phyloP scores from a whole-genome alignment of 2,888 invertebrate species.

The Halocaridina rubra region DNA sequence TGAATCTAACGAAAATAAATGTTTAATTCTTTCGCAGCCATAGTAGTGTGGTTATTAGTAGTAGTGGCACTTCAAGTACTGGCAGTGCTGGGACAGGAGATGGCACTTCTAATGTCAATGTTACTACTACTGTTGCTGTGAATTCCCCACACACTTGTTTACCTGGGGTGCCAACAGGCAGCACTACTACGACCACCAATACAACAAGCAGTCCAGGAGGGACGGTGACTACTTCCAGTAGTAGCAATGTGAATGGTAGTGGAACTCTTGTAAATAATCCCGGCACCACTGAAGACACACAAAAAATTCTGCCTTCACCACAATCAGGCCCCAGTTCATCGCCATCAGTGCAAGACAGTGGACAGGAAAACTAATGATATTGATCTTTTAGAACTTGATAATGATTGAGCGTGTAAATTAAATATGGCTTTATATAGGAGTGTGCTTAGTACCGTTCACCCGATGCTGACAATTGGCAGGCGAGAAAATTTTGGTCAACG shows the following conservation, averaged over 20 bases:
- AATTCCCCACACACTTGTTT: neutral
- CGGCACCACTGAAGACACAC: neutral
- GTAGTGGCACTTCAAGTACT: neutral
- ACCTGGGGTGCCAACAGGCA: neutral
- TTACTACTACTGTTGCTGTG: neutral
- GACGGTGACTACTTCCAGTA: slow-evolving; percentile 18
- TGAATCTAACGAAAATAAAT: no score
- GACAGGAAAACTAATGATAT: slow-evolving; percentile 29
- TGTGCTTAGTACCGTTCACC: no score
- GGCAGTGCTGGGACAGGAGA: neutral
- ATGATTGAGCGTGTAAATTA: no score
- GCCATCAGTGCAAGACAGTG: slow-evolving; percentile 27
- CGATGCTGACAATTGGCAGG: no score
- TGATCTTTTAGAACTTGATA: no score
- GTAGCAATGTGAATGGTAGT: neutral
- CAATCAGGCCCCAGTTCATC: slow-evolving; percentile 32
- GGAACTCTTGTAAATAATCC: neutral
- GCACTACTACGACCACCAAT: slow-evolving; percentile 9
- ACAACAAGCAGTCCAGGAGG: slow-evolving; percentile 32
- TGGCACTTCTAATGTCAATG: neutral
- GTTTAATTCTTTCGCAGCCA: no score
- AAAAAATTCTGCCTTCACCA: slow-evolving; percentile 35
- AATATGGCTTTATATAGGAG: no score
- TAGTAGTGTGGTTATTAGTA: neutral
- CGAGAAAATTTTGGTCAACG: no score